Base-by-base conservation (phyloP, 2,797 vertebrate genomes). In the Leptodactylus fallax region DNA sequence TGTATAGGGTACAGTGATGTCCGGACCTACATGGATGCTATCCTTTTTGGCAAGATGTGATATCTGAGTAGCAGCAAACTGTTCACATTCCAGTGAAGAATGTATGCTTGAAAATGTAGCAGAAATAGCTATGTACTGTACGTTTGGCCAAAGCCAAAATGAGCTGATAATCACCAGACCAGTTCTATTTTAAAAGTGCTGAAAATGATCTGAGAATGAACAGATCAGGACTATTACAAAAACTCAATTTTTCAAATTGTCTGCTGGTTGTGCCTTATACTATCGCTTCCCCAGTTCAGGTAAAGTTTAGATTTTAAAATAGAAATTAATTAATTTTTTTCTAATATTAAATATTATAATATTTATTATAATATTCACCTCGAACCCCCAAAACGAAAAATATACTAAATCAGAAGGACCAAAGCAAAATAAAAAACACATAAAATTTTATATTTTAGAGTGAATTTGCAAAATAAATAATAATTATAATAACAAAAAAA, bases 401-500 rank as follows among this genome's bases (percentile, higher is more conserved):
- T 36, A 36, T 36, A 1, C 36, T 36, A 36, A 36, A 36, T 36
- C 36, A 36, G 36, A 36, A 2, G 36, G 36, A 36, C 36, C 36
- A 36, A 36, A 36, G 36, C 36, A 36, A 36, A 36, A 36, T 36
- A 4, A 36, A 36, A 36, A 36, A 36, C 4, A 2, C 36, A 36
- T 36, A 2, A 36, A 36, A 36, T 36, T 36, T 36, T 1, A 36
- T 36, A 4, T 36, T 36, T 36, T 36, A 2, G 36, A 36, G 36
- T 36, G 36, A 36, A 36, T 36, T 36, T 36, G 36, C 36, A 36
- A 36, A 36, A 36, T 36, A 36, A 36, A 36, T 36, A 36, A 36
- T 36, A 36, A 36, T 36, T 1, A 36, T 36, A 36, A 36, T 36
- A 36, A n/a, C n/a, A 88, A 76, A 88, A 76, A 88, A 83, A 87